These are phyloP conservation scores for Acanthurus lineatus DNA, from an alignment of 2,797 vertebrate species.

Conservation along the genomic window DNA sequence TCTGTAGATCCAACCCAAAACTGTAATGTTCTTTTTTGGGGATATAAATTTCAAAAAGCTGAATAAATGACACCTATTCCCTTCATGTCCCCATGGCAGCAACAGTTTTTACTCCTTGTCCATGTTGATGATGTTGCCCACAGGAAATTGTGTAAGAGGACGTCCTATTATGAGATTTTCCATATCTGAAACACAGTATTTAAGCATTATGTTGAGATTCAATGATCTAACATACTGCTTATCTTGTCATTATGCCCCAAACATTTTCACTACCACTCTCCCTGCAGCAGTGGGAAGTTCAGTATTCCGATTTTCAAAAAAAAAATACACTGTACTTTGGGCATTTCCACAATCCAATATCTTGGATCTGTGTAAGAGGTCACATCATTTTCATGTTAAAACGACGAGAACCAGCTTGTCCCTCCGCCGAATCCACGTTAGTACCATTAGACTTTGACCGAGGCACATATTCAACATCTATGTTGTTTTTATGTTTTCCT, in stretches of 20 bases:
- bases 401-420: constrained; percentile 90
- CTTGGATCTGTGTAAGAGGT: constrained; percentile 70
- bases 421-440: constrained; percentile 91
- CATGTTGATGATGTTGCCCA: constrained; percentile 45
- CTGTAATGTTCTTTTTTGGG: constrained; percentile 71
- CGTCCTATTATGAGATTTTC: constrained; percentile 58
- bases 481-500: constrained; percentile 99
- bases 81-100: constrained; percentile 54
- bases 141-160: constrained; percentile 53
- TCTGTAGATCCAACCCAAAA: constrained; percentile 81
- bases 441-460: constrained; percentile 92
- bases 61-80: constrained; percentile 72
- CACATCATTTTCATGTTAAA: constrained; percentile 99
- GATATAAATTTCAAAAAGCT: constrained; percentile 87
- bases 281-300: constrained; percentile 55
- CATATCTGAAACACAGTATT: constrained; percentile 54
- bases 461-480: constrained; percentile 98
- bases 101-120: constrained; percentile 56
- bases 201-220: constrained; percentile 60
- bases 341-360: constrained; percentile 67
- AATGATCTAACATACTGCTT: constrained; percentile 51
- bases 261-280: constrained; percentile 41
- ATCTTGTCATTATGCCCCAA: constrained; percentile 45
- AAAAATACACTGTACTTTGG: constrained; percentile 81
- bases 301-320: constrained; percentile 75